Percentiles rank a stretch among this genome's conserved stretches.
phyloP scores from a whole-genome alignment of 2,113 vertebrate species.

The Gambusia holbrooki region DNA sequence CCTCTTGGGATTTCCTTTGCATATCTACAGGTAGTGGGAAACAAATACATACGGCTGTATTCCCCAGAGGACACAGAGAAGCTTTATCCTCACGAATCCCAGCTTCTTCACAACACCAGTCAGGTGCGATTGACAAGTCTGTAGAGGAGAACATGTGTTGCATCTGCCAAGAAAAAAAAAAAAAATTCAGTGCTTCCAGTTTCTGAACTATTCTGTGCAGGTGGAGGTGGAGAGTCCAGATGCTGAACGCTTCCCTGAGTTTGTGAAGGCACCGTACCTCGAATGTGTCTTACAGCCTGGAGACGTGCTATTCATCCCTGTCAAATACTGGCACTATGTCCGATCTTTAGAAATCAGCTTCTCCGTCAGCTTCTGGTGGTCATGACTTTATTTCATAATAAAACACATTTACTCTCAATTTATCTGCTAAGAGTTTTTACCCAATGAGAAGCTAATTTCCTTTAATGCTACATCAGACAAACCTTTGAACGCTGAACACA shows the following conservation, averaged over 20 bases:
- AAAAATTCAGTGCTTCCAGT: conserved; percentile 40
- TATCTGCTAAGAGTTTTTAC: conserved; percentile 13
- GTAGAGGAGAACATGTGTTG: conserved; percentile 20
- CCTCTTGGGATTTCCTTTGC: conserved; percentile 15
- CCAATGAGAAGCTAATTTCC: conserved; percentile 45
- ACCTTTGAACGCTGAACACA: conserved; percentile 57
- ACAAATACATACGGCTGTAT: conserved; percentile 91
- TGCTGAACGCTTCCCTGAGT: conserved; percentile 84
- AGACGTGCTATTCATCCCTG: conserved; percentile 93
- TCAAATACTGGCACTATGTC: conserved; percentile 91
- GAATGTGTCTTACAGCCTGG: conserved; percentile 89
- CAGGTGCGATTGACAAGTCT: conserved; percentile 82
- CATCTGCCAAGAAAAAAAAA: background rate
- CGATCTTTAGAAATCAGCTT: conserved; percentile 92
- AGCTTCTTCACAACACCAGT: conserved; percentile 94
- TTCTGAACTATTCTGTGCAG: conserved; percentile 67
- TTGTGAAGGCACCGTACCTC: conserved; percentile 82
- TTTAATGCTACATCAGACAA: conserved; percentile 45
- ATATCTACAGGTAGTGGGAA: conserved; percentile 86
- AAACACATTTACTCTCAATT: background rate
- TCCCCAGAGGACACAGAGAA: conserved; percentile 85
- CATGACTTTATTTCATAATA: conserved; percentile 69
- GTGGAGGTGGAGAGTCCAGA: conserved; percentile 93
- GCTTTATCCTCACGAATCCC: conserved; percentile 89
- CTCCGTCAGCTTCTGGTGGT: conserved; percentile 98